Evolutionary conservation across 2,797 vertebrate genomes (phyloP).

Genomic region (Lacerta agilis): DNA sequence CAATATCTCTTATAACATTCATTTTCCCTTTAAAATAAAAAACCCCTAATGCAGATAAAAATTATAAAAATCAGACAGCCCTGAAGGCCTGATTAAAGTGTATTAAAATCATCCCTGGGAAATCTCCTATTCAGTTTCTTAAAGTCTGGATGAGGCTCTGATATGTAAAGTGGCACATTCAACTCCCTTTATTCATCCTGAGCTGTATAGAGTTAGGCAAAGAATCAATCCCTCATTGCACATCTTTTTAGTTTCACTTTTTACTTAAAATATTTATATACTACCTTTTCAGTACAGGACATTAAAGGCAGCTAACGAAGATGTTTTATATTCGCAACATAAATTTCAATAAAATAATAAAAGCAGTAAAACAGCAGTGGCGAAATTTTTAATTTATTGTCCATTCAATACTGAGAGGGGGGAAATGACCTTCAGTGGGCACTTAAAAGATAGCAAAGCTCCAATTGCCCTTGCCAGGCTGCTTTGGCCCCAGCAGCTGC

Average conservation of each 20-base stretch:
- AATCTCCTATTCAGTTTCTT: constrained; percentile 2
- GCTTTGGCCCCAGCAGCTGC: background rate
- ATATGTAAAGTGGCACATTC: background rate
- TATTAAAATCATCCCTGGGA: constrained; percentile 14
- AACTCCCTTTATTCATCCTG: background rate
- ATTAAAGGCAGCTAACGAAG: background rate
- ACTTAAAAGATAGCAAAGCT: background rate
- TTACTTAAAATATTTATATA: background rate
- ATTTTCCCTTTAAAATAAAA: background rate
- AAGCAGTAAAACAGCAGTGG: background rate
- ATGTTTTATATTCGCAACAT: background rate
- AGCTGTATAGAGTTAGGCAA: background rate
- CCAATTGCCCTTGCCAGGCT: background rate
- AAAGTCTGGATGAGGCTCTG: background rate
- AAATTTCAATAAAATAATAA: background rate
- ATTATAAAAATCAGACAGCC: background rate
- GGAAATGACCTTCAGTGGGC: background rate
- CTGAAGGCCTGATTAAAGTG: constrained; percentile 13
- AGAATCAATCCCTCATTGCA: background rate
- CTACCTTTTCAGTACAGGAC: background rate
- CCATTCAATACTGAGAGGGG: background rate
- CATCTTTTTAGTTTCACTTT: background rate
- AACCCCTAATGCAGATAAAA: background rate
- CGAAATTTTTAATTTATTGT: background rate
- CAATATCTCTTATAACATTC: background rate